phyloP scores from a whole-genome alignment of 1,140 invertebrate species.

The Achroia grisella region DNA sequence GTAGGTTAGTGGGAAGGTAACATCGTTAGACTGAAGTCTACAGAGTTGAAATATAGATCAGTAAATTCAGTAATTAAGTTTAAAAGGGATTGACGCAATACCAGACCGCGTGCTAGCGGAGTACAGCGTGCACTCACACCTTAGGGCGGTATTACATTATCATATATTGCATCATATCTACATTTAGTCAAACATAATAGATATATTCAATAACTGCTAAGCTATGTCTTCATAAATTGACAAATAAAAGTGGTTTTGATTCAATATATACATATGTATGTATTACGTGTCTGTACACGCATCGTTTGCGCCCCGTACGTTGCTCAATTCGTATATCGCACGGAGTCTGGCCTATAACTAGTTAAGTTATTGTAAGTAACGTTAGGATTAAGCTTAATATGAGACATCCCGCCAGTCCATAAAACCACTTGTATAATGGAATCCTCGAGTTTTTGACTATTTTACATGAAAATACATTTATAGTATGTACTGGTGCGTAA shows the following conservation, averaged over 20 bases:
- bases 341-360: slow-evolving; percentile 38
- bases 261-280: too few relatives aligned
- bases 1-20: slow-evolving; percentile 24
- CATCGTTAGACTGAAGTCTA: slow-evolving; percentile 40
- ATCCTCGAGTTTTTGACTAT: slow-evolving; percentile 22
- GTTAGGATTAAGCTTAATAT: slow-evolving; percentile 34
- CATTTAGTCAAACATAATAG: too few relatives aligned
- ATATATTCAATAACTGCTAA: too few relatives aligned
- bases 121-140: too few relatives aligned
- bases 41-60: slow-evolving; percentile 19
- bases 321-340: slow-evolving; percentile 10
- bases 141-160: too few relatives aligned
- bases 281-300: too few relatives aligned
- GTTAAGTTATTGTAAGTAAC: slow-evolving; percentile 54
- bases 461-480: slow-evolving; percentile 22
- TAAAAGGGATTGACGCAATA: slow-evolving; percentile 50
- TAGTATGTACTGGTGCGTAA: slow-evolving; percentile 24
- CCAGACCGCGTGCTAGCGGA: slow-evolving; percentile 26
- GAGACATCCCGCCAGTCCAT: slow-evolving; percentile 36
- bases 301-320: not conserved
- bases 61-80: slow-evolving; percentile 33
- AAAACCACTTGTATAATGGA: slow-evolving; percentile 21
- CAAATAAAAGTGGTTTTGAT: too few relatives aligned
- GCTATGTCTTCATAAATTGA: too few relatives aligned
- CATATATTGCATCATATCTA: too few relatives aligned